phyloP scores from a whole-genome alignment of 2,797 vertebrate species.

The Centroberyx gerrardi region DNA sequence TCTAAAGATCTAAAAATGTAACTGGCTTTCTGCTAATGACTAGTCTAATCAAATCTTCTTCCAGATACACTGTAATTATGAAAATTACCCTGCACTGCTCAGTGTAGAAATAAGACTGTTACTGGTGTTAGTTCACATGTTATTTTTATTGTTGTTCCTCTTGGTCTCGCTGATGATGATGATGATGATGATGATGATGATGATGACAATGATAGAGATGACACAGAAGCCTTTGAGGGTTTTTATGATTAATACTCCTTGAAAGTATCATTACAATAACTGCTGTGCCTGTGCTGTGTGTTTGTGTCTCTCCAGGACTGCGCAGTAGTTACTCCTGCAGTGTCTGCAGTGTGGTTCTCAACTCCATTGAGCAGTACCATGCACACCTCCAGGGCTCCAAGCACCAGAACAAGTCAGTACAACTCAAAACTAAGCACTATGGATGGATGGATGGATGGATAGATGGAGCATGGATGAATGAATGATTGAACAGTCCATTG shows the following conservation, averaged over 20 bases:
- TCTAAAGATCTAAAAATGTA: constrained; percentile 67
- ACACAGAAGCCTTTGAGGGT: background rate
- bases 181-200: background rate
- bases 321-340: constrained; percentile 90
- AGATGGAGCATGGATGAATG: background rate
- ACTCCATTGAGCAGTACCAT: constrained; percentile 91
- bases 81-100: constrained; percentile 61
- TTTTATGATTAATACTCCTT: constrained; percentile 6
- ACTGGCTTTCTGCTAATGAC: constrained; percentile 71
- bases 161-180: constrained; percentile 18
- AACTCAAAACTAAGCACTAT: background rate
- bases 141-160: constrained; percentile 44
- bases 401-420: constrained; percentile 90
- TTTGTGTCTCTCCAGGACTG: constrained; percentile 80
- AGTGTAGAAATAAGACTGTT: constrained; percentile 57
- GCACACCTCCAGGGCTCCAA: constrained; percentile 91
- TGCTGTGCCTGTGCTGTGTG: constrained; percentile 26
- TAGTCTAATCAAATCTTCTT: constrained; percentile 64
- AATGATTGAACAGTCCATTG: background rate
- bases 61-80: constrained; percentile 69
- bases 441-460: constrained; percentile 5
- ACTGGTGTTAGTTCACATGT: constrained; percentile 39
- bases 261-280: constrained; percentile 37
- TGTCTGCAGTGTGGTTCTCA: constrained; percentile 89
- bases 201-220: background rate